Evolutionary conservation across 2,888 invertebrate species (phyloP), one percentile per base, ranked within the genome.

Genomic region (Eledone cirrhosa): DNA sequence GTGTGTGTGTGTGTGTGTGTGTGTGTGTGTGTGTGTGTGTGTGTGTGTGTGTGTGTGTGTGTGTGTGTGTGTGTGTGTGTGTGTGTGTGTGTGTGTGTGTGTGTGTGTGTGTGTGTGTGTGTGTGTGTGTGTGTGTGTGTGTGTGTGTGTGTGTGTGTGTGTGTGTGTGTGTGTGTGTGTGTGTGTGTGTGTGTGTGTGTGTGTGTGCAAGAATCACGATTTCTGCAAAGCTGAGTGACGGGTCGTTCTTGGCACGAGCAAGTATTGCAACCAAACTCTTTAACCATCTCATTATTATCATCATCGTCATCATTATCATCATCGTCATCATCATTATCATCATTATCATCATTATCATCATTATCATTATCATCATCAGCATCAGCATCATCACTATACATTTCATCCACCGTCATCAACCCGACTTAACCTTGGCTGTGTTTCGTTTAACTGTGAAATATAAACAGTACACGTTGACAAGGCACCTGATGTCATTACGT

Each of bases 81-180:
- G 4, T 53, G 4, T 53, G 4, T 53, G 4, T 5, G 33, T 78
- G 33, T 67, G 47, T 78, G 41, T 67, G 24, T 78, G 11, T 48
- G n/a, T 67, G 48, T 69, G 47, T 69, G 48, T 24, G 16, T 72
- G 22, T 13, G 74, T 69, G 33, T 74, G 41, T 53, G 48, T 72
- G 29, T 69, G 47, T 78, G 11, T 48, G 48, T 69, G 5, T 78
- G 48, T 48, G 72, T 78, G 48, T 24, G 33, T 69, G 69, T 69
- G 33, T 78, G 69, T 48, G 48, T 78, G 72, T 48, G 72, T 78
- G 69, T 78, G 48, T 47, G 48, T 78, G 33, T 67, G 78, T 41
- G 65, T 78, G 48, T 65, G 69, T 78, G 47, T 69, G 78, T 48
- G 69, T 69, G 69, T 48, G 47, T 65, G 67, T 47, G 59, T 41